phyloP scores from a whole-genome alignment of 1,140 invertebrate genomes.

The Chrysoperla carnea region DNA sequence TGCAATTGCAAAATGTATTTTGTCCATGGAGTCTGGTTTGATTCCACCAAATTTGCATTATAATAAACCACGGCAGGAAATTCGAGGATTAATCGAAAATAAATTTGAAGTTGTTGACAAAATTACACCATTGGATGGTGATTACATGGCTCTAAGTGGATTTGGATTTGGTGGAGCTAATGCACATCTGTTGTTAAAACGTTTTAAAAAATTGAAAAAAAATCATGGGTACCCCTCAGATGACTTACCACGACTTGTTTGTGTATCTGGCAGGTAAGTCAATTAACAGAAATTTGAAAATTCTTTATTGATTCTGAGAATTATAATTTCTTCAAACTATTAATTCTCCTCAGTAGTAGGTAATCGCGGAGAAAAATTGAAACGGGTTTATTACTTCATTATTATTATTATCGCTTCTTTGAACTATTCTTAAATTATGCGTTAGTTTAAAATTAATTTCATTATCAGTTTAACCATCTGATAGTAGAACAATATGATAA shows the following conservation, averaged over 20 bases:
- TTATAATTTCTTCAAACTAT: too few species aligned
- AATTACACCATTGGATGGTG: slow-evolving; percentile 31
- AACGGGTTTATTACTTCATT: too few species aligned
- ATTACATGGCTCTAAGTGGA: slow-evolving; percentile 45
- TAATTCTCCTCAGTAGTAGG: too few species aligned
- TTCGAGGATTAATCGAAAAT: slow-evolving; percentile 38
- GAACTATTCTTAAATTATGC: too few species aligned
- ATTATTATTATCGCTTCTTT: too few species aligned
- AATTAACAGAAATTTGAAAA: too few species aligned
- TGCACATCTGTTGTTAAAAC: slow-evolving; percentile 36
- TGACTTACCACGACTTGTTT: slow-evolving; percentile 25
- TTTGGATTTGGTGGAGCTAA: slow-evolving; percentile 54
- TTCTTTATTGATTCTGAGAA: too few species aligned
- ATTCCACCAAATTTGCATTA: slow-evolving; percentile 52
- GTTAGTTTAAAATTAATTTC: too few species aligned
- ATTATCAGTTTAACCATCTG: too few species aligned
- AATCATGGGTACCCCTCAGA: slow-evolving; percentile 9
- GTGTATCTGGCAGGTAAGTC: slow-evolving; percentile 27
- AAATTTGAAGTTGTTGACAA: slow-evolving; percentile 36
- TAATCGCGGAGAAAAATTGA: too few species aligned
- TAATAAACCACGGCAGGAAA: slow-evolving; percentile 39
- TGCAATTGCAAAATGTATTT: slow-evolving; percentile 29
- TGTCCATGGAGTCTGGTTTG: too few species aligned
- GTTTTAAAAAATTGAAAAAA: slow-evolving; percentile 11
- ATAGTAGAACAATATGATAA: too few species aligned